phyloP scores from a whole-genome alignment of 2,113 vertebrate genomes.

The Mesocricetus auratus region DNA sequence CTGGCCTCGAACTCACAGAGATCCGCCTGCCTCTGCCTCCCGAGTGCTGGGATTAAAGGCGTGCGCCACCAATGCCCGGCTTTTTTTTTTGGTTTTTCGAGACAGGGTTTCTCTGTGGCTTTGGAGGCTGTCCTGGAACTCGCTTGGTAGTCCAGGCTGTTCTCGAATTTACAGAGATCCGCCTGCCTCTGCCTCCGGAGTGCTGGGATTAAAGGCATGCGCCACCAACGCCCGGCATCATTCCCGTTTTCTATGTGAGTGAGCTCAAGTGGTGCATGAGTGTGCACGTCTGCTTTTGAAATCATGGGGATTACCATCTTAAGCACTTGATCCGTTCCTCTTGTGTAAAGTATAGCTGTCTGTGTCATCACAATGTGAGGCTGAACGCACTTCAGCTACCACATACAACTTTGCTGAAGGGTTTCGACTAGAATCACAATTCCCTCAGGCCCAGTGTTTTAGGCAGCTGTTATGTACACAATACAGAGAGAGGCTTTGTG shows the following conservation, averaged over 20 bases:
- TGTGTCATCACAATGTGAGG: constrained; percentile 34
- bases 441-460: constrained; percentile 32
- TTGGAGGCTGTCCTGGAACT: too few relatives aligned
- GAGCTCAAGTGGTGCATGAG: background rate
- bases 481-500: constrained; percentile 40
- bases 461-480: constrained; percentile 5
- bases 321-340: background rate
- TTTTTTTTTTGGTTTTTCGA: too few relatives aligned
- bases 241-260: constrained; percentile 60
- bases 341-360: background rate
- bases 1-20: too few relatives aligned
- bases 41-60: too few relatives aligned
- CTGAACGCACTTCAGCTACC: background rate
- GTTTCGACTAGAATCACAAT: constrained; percentile 44
- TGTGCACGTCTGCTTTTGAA: background rate
- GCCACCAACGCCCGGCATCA: too few relatives aligned
- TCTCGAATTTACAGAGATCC: too few relatives aligned
- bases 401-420: background rate
- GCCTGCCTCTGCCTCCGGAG: too few relatives aligned
- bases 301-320: background rate
- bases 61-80: too few relatives aligned
- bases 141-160: too few relatives aligned
- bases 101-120: too few relatives aligned
- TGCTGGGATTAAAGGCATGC: too few relatives aligned
- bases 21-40: too few relatives aligned